A percentile compares a stretch with the other conserved stretches of the same genome.
Evolutionary conservation across 2,797 vertebrate species (phyloP).

Genomic region (Spinibarbus caldwelli): DNA sequence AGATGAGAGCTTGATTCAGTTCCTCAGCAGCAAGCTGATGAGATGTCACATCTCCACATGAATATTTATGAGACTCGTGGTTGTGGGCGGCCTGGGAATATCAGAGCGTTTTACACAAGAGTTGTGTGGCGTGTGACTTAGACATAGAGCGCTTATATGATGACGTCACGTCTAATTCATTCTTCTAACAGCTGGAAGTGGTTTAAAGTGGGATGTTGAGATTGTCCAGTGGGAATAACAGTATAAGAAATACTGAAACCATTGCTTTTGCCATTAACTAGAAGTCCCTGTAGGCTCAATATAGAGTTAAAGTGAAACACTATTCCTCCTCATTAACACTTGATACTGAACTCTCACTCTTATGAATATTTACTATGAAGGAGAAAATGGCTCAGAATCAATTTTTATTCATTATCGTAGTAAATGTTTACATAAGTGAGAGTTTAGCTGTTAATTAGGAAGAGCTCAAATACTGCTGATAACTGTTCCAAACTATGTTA

Average conservation of each 20-base stretch:
- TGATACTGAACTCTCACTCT: neutral
- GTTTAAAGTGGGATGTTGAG: neutral
- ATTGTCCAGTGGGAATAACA: neutral
- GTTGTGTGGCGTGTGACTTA: constrained; percentile 24
- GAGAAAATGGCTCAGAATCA: neutral
- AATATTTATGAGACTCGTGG: constrained; percentile 34
- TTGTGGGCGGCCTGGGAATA: constrained; percentile 34
- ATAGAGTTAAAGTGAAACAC: neutral
- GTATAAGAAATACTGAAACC: neutral
- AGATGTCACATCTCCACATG: constrained; percentile 49
- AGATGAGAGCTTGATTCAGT: constrained; percentile 49
- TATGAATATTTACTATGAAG: neutral
- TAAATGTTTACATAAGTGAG: neutral
- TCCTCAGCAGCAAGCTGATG: constrained; percentile 46
- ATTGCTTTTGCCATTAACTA: neutral
- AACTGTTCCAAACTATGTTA: neutral
- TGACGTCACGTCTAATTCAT: neutral
- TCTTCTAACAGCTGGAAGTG: constrained; percentile 24
- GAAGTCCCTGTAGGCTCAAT: neutral
- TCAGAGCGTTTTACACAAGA: constrained; percentile 19
- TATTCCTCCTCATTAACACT: neutral
- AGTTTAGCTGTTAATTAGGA: neutral
- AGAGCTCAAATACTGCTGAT: neutral
- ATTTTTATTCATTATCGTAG: neutral
- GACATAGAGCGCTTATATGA: constrained; percentile 10